Base-by-base conservation (phyloP, 1,140 invertebrate genomes). In the Nasonia giraulti region DNA sequence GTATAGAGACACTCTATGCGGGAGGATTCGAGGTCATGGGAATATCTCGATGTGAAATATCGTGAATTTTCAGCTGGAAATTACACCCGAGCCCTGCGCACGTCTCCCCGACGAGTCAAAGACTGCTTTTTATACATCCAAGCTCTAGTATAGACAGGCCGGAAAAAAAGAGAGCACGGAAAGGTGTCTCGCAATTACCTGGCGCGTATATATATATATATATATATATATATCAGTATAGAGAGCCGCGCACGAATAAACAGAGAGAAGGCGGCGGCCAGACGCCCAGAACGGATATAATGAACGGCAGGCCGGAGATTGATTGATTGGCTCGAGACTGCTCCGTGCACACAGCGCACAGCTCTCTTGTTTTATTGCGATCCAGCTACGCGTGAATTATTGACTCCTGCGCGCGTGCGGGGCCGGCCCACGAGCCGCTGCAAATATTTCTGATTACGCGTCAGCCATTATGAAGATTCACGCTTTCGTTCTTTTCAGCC, bases 261-360 rank as follows among this genome's bases (percentile, higher is more conserved):
- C 62, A 44, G 37, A 74, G 50, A 55, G 69, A 66, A 40, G 6
- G 68, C 31, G 76, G 73, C 33, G 14, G 47, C 47, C 14, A 79
- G 55, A 62, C 20, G 55, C 17, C 55, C 55, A 62, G 74, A 27
- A n/a, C 23, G 23, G 31, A 74, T 69, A 82, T 74, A 74, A 82
- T 82, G 71, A 82, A 75, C 73, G 50, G 40, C 31, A 66, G 37
- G 7, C 1, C 55, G 31, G 73, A 75, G 81, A 82, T 82, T 76
- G 73, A 82, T 82, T 44, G 81, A 76, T 27, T 75, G 73, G 47
- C 40, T 66, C 47, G 50, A 62, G 55, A 20, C 55, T 62, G 55
- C 55, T 62, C 2, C 5, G 50, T 55, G 12, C 55, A 44, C 8
- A 44, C 40, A 44, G 7, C 20, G 55, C 27, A 27, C 27, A 27